Evolutionary conservation across 2,113 vertebrate species (phyloP), one percentile per base, ranked within the genome.

Genomic region (Corythoichthys intestinalis): DNA sequence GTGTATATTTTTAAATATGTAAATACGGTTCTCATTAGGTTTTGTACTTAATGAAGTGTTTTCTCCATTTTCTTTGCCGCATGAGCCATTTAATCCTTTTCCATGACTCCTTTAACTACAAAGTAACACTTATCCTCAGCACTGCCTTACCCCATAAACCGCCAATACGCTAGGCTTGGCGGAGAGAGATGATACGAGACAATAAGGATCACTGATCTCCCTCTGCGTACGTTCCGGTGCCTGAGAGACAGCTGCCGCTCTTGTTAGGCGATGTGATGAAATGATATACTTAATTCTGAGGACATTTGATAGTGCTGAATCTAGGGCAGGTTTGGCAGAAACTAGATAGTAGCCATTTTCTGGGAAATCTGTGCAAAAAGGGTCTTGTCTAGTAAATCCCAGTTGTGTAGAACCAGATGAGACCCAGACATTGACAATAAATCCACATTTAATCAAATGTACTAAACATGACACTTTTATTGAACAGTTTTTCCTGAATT

Each of bases 401-500:
- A 4, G 4, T 1, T 1, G 4, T 9, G 1, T 3, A 3, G 1
- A 28, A 20, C 20, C 5, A 54, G 3, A 53, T 53, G 14, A 20
- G 15, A 39, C 12, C 6, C 35, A 60, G 3, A 38, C 41, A 6
- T 17, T 10, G 2, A 63, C 52, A 38, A 65, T 81, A 72, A 66
- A 57, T 70, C 9, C 47, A 83, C 60, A 74, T 70, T 48, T 71
- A 70, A 34, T 70, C 63, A 73, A 81, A 71, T 70, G 86, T 86
- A 87, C 86, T 92, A 91, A 92, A 92, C 86, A 89, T 90, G 82
- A 91, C 89, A 89, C 87, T 83, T 92, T 92, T 90, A 91, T 92
- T 88, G 82, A 88, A 77, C 78, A 71, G 85, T 84, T 76, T 86
- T 86, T 83, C 86, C 88, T 90, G 86, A 86, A 87, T 88, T 63